A percentile compares a stretch with the other conserved stretches of the same genome.
phyloP scores from a whole-genome alignment of 2,888 invertebrate genomes.

The Cantharis rustica region DNA sequence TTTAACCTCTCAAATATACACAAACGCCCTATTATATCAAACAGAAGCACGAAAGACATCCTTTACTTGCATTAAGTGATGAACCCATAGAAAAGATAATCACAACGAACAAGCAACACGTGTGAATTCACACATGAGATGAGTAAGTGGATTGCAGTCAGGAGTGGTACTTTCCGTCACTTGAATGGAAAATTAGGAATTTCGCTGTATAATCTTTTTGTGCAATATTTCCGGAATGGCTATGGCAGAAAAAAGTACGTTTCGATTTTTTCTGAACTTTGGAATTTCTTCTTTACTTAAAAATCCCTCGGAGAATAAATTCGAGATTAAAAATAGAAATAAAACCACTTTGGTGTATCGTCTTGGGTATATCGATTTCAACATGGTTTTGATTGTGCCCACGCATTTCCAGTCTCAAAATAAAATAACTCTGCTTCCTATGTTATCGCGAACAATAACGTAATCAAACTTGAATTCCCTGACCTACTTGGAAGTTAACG shows the following conservation, averaged over 20 bases:
- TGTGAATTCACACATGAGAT: not conserved
- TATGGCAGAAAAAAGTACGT: not conserved
- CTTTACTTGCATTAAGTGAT: not conserved
- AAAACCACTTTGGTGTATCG: not conserved
- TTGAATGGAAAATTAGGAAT: not conserved
- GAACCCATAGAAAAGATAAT: not conserved
- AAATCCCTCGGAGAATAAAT: not conserved
- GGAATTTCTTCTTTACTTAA: not conserved
- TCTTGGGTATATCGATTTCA: not conserved
- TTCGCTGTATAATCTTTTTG: not conserved
- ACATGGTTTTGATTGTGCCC: not conserved
- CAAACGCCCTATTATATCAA: not conserved
- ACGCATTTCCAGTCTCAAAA: not conserved
- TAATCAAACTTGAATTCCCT: not conserved
- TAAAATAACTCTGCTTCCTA: not conserved
- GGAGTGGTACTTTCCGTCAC: not conserved
- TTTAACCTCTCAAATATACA: not conserved
- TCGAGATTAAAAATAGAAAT: not conserved
- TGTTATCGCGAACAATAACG: not conserved
- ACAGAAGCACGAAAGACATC: not conserved
- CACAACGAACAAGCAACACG: not conserved
- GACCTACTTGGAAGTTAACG: not conserved
- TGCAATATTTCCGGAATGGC: not conserved
- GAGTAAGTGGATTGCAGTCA: not conserved
- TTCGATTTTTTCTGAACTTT: not conserved